phyloP scores from a whole-genome alignment of 2,888 invertebrate genomes.

The Lochmaea crataegi region DNA sequence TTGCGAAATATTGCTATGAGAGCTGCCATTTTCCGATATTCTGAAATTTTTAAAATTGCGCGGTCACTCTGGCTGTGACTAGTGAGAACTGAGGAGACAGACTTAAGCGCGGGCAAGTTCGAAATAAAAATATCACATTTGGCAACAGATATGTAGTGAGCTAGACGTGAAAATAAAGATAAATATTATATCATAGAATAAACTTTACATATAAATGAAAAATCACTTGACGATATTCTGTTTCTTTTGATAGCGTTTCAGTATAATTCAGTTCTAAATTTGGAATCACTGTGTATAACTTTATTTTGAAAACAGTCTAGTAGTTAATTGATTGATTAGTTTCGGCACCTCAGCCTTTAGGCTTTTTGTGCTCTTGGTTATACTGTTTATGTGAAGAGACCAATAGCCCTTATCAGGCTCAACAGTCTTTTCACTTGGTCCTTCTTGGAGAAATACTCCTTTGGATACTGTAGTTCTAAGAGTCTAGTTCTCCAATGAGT shows the following conservation, averaged over 20 bases:
- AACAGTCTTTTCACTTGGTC: no score
- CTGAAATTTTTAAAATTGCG: conserved; percentile 44
- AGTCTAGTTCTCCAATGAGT: no score
- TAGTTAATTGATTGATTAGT: no score
- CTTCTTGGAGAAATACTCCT: no score
- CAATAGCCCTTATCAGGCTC: no score
- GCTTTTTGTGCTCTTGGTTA: no score
- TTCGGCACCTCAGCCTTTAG: no score
- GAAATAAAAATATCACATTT: conserved; percentile 67
- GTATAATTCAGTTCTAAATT: conserved; percentile 17
- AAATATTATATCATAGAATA: conserved; percentile 58
- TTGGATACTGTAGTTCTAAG: no score
- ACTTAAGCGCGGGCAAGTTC: conserved; percentile 58
- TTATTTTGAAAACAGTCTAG: no score
- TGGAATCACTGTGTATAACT: background rate
- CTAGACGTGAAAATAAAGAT: conserved; percentile 64
- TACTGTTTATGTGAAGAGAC: no score
- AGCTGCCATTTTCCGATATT: conserved; percentile 37
- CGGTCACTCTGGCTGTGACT: conserved; percentile 57
- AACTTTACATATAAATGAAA: conserved; percentile 44
- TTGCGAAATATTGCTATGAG: background rate
- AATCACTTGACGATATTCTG: conserved; percentile 29
- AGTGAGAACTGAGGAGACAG: conserved; percentile 62
- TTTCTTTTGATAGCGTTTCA: conserved; percentile 27
- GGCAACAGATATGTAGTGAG: conserved; percentile 64